phyloP scores from a whole-genome alignment of 1,140 invertebrate species.

The Euura saliciscinereae region DNA sequence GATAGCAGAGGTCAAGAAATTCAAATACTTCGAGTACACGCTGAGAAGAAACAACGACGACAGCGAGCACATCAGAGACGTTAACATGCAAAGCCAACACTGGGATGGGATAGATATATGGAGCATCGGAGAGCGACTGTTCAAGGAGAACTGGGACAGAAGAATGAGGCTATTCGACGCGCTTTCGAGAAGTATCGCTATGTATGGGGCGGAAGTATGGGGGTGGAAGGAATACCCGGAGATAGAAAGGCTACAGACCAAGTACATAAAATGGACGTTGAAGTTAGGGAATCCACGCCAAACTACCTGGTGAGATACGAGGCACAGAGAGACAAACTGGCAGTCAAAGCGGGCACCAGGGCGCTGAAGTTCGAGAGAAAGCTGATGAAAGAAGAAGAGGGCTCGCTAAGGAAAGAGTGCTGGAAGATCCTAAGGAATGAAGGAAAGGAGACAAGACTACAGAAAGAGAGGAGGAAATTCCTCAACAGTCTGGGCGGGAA shows the following conservation, averaged over 20 bases:
- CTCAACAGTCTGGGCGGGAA: too few species aligned
- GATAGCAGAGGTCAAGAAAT: too few species aligned
- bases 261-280: conserved; percentile 9
- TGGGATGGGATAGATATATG: conserved; percentile 9
- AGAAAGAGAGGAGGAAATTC: background rate
- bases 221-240: background rate
- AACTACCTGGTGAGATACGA: conserved; percentile 18
- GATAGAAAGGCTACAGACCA: background rate
- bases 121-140: conserved; percentile 10
- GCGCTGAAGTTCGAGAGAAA: background rate
- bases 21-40: too few species aligned
- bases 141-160: background rate
- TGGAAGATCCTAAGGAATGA: background rate
- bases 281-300: background rate
- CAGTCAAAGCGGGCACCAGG: background rate
- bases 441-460: background rate
- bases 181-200: background rate
- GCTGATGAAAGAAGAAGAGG: conserved; percentile 2
- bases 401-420: background rate
- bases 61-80: too few species aligned
- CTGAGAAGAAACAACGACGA: too few species aligned
- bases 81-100: too few species aligned
- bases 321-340: background rate
- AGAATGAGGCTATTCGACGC: background rate
- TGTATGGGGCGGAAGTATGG: background rate